Evolutionary conservation across 1,140 invertebrate species (phyloP).

Genomic region (Galleria mellonella): DNA sequence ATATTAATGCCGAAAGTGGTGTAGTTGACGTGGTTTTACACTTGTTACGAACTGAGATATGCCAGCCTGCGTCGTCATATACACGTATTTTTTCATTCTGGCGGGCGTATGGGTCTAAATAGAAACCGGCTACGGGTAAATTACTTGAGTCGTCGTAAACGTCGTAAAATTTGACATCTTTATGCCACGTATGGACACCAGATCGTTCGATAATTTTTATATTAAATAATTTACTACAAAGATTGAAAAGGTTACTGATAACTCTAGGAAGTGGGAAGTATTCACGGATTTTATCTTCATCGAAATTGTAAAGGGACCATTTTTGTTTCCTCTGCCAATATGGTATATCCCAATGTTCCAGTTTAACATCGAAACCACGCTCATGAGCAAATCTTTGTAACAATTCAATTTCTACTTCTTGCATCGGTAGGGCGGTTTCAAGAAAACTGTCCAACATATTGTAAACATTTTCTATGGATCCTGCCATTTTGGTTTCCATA

Average conservation of each 20-base stretch:
- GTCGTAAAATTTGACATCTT: conserved; percentile 89
- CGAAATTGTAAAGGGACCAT: conserved; percentile 78
- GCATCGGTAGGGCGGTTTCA: conserved; percentile 80
- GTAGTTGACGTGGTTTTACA: conserved; percentile 77
- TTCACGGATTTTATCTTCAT: conserved; percentile 82
- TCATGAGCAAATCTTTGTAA: conserved; percentile 85
- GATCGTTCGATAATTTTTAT: conserved; percentile 85
- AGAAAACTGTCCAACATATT: conserved; percentile 82
- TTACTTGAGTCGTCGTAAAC: conserved; percentile 83
- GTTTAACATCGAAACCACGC: conserved; percentile 80
- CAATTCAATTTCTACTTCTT: conserved; percentile 83
- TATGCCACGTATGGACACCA: conserved; percentile 85
- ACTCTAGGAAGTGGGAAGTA: conserved; percentile 91
- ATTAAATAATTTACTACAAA: conserved; percentile 86
- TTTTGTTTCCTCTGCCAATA: conserved; percentile 89
- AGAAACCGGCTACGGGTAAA: conserved; percentile 85
- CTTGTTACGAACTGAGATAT: conserved; percentile 80
- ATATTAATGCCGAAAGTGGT: conserved; percentile 87
- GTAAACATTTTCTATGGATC: conserved; percentile 85
- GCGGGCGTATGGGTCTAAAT: conserved; percentile 87
- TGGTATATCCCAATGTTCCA: conserved; percentile 90
- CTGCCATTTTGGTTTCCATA: conserved; percentile 97
- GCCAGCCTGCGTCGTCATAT: conserved; percentile 79
- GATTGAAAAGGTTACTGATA: conserved; percentile 82
- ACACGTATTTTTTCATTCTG: conserved; percentile 77